Base-by-base conservation (phyloP, 2,797 vertebrate species). In the Phataginus tricuspis region DNA sequence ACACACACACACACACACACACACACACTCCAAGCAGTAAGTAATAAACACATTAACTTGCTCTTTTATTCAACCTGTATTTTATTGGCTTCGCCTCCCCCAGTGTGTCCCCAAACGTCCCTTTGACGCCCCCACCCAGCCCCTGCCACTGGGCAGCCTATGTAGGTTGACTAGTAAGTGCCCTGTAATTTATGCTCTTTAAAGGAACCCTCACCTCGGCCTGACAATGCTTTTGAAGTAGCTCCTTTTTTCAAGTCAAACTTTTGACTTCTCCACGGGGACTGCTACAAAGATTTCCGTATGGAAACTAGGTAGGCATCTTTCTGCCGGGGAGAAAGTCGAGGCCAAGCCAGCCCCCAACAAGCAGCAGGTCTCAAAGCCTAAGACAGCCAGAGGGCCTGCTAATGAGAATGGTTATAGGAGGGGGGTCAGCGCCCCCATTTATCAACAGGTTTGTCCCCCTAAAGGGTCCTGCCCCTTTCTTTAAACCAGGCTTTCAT, bases 141-240 rank as follows among this genome's bases (percentile, higher is more conserved):
- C 61, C 86, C 19, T 86, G 15, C 49, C 21, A 1, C 59, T 4
- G 88, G 98, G 96, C 88, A 92, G 57, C 11, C 23, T n/a, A 2
- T 85, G 45, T 12, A 37, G 97, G 95, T 97, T 97, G 97, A 93
- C 96, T 96, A 97, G 93, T 23, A 86, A 92, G 71, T 31, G 23
- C 12, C 88, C 95, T 91, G 96, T 97, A 97, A 97, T 98, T 95
- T 98, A 96, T 98, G 98, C 98, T 83, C 98, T 96, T 98, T 96
- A 91, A 95, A 97, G 98, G 96, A 96, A 90, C 96, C 97, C 97
- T 98, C 98, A 97, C 98, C 98, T 97, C 93, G 68, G 72, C 71
- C 97, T 98, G 98, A 98, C 98, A 98, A 98, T 98, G 98, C 98
- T 98, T 99, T 98, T 98, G 98, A 98, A 98, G 98, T 98, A 97